phyloP scores from a whole-genome alignment of 2,113 vertebrate species.

The Percina caprodes region DNA sequence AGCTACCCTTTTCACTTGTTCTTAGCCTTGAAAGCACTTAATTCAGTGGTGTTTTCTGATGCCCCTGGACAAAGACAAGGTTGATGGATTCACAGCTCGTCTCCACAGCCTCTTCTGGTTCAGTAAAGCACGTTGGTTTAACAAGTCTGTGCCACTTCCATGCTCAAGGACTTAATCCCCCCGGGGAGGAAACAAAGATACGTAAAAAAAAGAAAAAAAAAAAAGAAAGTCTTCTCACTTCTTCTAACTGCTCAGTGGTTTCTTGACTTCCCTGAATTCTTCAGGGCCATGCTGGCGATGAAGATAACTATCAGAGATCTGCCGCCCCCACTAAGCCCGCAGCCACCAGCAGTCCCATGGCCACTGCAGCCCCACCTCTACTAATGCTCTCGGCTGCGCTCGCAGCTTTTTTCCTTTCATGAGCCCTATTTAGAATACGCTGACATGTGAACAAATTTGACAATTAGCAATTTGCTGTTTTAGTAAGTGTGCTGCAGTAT shows the following conservation, averaged over 20 bases:
- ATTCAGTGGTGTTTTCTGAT: conserved; percentile 47
- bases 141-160: conserved; percentile 71
- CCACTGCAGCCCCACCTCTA: conserved; percentile 41
- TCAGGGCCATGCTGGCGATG: background rate
- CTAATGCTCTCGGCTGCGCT: conserved; percentile 62
- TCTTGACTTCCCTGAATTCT: conserved; percentile 36
- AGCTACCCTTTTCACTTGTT: background rate
- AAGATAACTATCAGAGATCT: conserved; percentile 16
- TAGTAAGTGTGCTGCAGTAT: conserved; percentile 54
- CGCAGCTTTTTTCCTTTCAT: conserved; percentile 45
- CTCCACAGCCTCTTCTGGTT: conserved; percentile 62
- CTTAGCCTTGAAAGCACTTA: conserved; percentile 38
- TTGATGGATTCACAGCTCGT: conserved; percentile 59
- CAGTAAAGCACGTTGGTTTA: conserved; percentile 73
- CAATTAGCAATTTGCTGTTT: conserved; percentile 77
- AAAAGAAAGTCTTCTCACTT: conserved; percentile 34
- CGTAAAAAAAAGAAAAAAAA: background rate
- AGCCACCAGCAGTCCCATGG: conserved; percentile 14
- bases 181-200: conserved; percentile 57
- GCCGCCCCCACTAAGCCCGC: conserved; percentile 22
- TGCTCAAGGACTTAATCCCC: conserved; percentile 73
- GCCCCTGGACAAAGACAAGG: conserved; percentile 52
- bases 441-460: conserved; percentile 75
- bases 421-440: conserved; percentile 75
- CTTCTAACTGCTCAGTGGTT: conserved; percentile 39